Base-by-base conservation (phyloP, 2,888 invertebrate species). In the Tipula confusa region DNA sequence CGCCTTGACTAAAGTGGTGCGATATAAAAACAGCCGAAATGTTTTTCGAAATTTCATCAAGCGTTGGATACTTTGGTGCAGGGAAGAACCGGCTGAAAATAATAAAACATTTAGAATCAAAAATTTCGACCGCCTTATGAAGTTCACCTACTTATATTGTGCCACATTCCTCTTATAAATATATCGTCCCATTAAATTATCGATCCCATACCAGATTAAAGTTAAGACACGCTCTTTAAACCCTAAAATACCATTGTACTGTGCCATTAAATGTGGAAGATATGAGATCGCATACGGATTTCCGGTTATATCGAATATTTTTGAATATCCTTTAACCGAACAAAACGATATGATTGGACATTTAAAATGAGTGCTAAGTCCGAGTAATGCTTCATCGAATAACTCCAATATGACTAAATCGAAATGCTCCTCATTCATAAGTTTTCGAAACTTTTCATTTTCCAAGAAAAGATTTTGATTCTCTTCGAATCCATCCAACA, bases 401-500 rank as follows among this genome's bases (percentile, higher is more conserved):
- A 86, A 38, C 87, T 89, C 89, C 29, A 88, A 29, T 2, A 89
- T 84, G 2, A 89, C 84, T n/a, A 88, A 84, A 86, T 89, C 89
- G 9, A 87, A 89, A 9, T 83, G 24, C 80, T 85, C 85, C 2
- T 84, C 85, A 0, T 83, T 80, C 83, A 87, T 85, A 4, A 87
- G 85, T 82, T 86, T 31, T 31, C 7, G 31, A 84, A 87, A 85
- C 28, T 84, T 83, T 5, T 86, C 85, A 48, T 86, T 86, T 2
- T 85, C 81, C 4, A 86, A 80, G 11, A 84, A 84, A 4, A 83
- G 31, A 13, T 85, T 83, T 15, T 31, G 33, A 15, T 9, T n/a
- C 18, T 82, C 33, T 13, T 33, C 33, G 6, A 9, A 15, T 5
- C 7, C 33, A 29, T 13, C 33, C 15, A 82, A 1, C 33, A 82